phyloP scores from a whole-genome alignment of 2,113 vertebrate genomes.

The Emydocephalus ijimae region DNA sequence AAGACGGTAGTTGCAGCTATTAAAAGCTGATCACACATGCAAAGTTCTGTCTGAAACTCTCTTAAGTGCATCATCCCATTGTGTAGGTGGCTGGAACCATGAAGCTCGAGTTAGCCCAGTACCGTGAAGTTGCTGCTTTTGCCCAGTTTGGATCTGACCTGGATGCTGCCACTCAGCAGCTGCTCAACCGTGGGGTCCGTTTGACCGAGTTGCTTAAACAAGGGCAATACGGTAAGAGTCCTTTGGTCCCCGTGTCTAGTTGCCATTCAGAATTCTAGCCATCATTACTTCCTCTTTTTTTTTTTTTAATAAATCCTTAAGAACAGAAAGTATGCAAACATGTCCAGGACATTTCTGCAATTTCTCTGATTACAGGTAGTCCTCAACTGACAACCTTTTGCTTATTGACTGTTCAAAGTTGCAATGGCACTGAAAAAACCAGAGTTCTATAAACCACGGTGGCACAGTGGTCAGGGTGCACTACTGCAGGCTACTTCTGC shows the following conservation, averaged over 20 bases:
- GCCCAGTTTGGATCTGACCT: slow-evolving; percentile 97
- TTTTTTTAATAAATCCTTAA: background rate
- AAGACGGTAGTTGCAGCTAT: background rate
- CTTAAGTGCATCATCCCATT: accelerated
- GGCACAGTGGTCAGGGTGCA: too few species aligned
- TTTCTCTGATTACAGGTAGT: background rate
- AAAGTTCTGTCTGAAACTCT: background rate
- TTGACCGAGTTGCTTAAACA: slow-evolving; percentile 96
- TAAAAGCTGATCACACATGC: background rate
- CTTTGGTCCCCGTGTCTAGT: background rate
- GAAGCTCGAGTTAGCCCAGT: slow-evolving; percentile 97
- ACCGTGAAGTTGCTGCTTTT: slow-evolving; percentile 95
- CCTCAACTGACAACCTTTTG: background rate
- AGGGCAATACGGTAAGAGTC: slow-evolving; percentile 90
- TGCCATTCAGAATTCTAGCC: background rate
- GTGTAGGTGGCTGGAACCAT: slow-evolving; percentile 94
- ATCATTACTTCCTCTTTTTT: background rate
- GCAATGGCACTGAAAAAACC: background rate
- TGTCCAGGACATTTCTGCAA: background rate
- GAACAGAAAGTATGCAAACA: background rate
- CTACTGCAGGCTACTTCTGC: too few species aligned
- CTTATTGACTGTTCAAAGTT: background rate
- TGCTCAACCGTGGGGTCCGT: slow-evolving; percentile 91
- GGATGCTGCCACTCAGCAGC: slow-evolving; percentile 94
- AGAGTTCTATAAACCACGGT: background rate